Evolutionary conservation across 2,113 vertebrate genomes (phyloP).

Genomic region (Ophthalmolycus amberensis): DNA sequence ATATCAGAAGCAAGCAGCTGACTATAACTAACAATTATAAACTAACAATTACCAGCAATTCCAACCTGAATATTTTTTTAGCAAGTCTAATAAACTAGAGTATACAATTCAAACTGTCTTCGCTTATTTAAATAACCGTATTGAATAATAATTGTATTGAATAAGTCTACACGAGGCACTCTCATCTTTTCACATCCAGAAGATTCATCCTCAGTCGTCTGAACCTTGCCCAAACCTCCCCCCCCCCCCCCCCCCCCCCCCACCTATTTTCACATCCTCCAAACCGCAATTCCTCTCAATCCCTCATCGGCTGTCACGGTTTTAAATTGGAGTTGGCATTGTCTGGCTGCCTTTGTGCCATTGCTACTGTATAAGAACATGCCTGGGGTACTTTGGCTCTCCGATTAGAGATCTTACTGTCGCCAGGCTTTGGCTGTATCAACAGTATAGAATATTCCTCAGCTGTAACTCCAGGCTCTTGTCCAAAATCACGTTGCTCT

Average conservation of each 20-base stretch:
- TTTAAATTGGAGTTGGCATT: conserved; percentile 65
- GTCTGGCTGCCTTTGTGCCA: conserved; percentile 56
- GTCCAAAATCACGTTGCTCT: conserved; percentile 49
- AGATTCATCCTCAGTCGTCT: conserved; percentile 23
- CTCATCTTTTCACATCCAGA: conserved; percentile 21
- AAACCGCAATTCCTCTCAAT: conserved; percentile 53
- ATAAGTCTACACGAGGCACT: conserved; percentile 12
- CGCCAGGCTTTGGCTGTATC: conserved; percentile 51
- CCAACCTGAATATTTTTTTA: neutral
- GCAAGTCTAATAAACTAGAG: neutral
- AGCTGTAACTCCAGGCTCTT: conserved; percentile 65
- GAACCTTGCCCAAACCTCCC: conserved; percentile 20
- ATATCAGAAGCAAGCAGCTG: neutral
- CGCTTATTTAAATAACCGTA: neutral
- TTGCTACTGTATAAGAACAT: conserved; percentile 61
- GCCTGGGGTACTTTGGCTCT: conserved; percentile 61
- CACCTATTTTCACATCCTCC: conserved; percentile 48
- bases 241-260: conserved; percentile 30
- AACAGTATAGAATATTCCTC: conserved; percentile 61
- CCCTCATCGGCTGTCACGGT: conserved; percentile 48
- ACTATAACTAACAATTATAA: neutral
- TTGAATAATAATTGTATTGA: conserved; percentile 19
- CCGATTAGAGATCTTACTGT: conserved; percentile 67
- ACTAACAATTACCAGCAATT: neutral
- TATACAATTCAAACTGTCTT: neutral